A percentile compares a stretch with the other conserved stretches of the same genome.
Conservation (phyloP, 2,113 vertebrate species). For the Albula goreensis region DNA sequence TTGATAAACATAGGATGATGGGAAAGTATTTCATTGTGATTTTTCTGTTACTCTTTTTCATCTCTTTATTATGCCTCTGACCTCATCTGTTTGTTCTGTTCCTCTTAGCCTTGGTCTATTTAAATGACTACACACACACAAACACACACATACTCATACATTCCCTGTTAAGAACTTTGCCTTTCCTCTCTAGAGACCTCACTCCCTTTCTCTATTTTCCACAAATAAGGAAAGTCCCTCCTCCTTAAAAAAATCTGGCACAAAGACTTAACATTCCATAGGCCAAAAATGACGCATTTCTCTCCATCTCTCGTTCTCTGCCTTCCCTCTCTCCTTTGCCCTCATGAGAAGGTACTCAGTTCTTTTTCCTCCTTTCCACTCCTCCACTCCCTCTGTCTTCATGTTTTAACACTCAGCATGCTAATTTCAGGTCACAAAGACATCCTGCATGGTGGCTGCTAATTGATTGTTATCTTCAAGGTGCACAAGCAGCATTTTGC, state of each 20-base stretch:
- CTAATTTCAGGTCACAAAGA: not conserved
- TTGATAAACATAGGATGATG: slow-evolving; percentile 25
- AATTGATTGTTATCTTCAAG: no score
- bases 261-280: slow-evolving; percentile 65
- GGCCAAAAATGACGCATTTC: slow-evolving; percentile 43
- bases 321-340: not conserved
- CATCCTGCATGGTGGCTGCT: no score
- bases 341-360: not conserved
- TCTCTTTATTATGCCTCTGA: slow-evolving; percentile 23
- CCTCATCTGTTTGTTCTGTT: slow-evolving; percentile 42
- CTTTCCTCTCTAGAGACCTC: slow-evolving; percentile 58
- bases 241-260: slow-evolving; percentile 65
- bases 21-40: slow-evolving; percentile 23
- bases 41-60: slow-evolving; percentile 18
- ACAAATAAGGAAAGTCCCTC: slow-evolving; percentile 70
- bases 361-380: slow-evolving; percentile 11
- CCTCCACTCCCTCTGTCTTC: not conserved
- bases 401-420: not conserved
- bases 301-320: slow-evolving; percentile 38
- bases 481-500: no score
- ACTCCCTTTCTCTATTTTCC: slow-evolving; percentile 65
- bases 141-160: slow-evolving; percentile 23
- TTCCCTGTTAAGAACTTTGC: slow-evolving; percentile 42
- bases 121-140: not conserved
- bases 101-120: not conserved